Conservation (phyloP, 2,113 vertebrate species). For the Cinclus mexicanus region DNA sequence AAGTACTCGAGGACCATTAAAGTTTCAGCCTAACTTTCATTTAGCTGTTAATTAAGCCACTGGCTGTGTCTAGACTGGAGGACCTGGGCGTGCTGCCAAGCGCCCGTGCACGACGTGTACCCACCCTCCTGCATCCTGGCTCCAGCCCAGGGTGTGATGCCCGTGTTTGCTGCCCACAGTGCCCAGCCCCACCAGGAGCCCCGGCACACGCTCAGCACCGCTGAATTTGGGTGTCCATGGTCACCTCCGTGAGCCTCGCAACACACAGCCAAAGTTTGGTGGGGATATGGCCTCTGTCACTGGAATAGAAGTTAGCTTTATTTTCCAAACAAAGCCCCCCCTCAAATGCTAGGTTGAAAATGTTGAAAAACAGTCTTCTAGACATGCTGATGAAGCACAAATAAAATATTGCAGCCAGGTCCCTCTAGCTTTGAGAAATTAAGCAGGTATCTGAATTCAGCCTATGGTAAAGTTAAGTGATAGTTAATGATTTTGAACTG, state of each 20-base stretch:
- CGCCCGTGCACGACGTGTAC: fast-evolving
- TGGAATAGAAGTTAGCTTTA: neutral
- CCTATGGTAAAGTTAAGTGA: neutral
- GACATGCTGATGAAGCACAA: neutral
- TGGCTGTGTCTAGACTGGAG: neutral
- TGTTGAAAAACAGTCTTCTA: neutral
- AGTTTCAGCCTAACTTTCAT: constrained; percentile 26
- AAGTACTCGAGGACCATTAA: neutral
- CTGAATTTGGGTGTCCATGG: fast-evolving
- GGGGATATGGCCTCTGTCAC: neutral
- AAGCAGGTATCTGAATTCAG: neutral
- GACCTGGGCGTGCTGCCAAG: constrained; percentile 4
- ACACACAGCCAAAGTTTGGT: neutral
- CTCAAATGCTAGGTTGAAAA: neutral
- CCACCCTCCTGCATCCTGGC: neutral
- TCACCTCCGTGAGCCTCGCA: fast-evolving
- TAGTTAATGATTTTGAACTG: neutral
- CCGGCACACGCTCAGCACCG: fast-evolving
- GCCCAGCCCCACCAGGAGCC: fast-evolving
- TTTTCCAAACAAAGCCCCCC: neutral
- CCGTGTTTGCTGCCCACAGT: fast-evolving
- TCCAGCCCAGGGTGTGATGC: fast-evolving
- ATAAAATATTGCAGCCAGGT: neutral
- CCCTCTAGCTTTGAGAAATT: neutral
- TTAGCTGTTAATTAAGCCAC: constrained; percentile 24